Conservation (phyloP, 2,888 invertebrate genomes). For the Octonoba sinensis region DNA sequence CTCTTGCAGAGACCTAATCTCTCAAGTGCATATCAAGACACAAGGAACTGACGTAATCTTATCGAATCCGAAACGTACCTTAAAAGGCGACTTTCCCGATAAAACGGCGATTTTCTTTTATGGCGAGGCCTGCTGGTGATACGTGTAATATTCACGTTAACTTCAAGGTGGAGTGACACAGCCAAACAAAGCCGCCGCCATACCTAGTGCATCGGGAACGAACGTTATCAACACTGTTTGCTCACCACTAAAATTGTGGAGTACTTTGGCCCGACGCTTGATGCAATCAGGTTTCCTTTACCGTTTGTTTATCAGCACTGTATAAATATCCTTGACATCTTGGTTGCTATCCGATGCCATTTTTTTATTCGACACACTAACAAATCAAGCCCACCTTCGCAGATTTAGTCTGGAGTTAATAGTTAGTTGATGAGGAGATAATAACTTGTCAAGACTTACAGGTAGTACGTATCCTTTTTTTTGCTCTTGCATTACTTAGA, state of each 20-base stretch:
- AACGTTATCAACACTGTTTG: constrained; percentile 56
- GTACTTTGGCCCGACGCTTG: constrained; percentile 54
- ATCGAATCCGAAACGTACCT: constrained; percentile 45
- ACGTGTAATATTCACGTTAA: constrained; percentile 44
- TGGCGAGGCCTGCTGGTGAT: constrained; percentile 43
- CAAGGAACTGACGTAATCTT: constrained; percentile 23
- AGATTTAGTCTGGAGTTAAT: too few relatives aligned
- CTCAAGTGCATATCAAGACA: too few relatives aligned
- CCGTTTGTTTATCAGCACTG: constrained; percentile 43
- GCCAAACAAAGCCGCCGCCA: constrained; percentile 49
- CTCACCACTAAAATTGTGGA: constrained; percentile 49
- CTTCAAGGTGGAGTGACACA: constrained; percentile 45
- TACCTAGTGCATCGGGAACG: not conserved
- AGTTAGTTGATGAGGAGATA: too few relatives aligned
- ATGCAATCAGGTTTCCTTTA: constrained; percentile 55
- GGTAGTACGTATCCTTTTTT: too few relatives aligned
- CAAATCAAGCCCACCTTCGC: too few relatives aligned
- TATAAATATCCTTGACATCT: constrained; percentile 38
- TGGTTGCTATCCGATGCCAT: constrained; percentile 46
- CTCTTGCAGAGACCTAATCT: too few relatives aligned
- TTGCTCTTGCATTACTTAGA: too few relatives aligned
- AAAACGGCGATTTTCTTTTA: constrained; percentile 42
- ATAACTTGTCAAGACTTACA: too few relatives aligned
- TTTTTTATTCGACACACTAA: not conserved
- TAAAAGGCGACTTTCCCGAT: constrained; percentile 49